Evolutionary conservation across 2,888 invertebrate species (phyloP).

Genomic region (Synanthedon formicaeformis): DNA sequence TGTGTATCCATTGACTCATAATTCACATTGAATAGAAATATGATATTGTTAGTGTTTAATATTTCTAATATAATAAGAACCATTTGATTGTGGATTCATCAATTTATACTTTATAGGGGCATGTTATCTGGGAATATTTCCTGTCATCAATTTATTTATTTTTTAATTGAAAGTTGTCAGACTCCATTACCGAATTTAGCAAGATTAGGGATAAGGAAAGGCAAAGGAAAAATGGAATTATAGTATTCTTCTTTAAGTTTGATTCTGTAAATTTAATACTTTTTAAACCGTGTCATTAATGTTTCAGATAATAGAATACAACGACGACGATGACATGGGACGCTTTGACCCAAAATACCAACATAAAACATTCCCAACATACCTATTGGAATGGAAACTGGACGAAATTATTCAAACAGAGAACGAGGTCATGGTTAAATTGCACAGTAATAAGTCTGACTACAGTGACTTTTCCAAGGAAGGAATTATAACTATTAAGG

Average conservation of each 20-base stretch:
- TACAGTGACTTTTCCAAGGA: constrained; percentile 3
- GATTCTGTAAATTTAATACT: no score
- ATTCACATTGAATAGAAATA: neutral
- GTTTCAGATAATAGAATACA: constrained; percentile 70
- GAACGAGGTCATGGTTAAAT: constrained; percentile 37
- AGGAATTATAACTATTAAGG: constrained; percentile 33
- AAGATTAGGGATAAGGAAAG: no score
- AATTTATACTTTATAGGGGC: no score
- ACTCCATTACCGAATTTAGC: no score
- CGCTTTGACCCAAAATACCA: constrained; percentile 29
- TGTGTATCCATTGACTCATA: neutral
- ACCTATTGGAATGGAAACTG: constrained; percentile 26
- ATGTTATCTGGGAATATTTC: no score
- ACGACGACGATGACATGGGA: constrained; percentile 68
- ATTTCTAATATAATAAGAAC: neutral
- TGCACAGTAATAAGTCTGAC: constrained; percentile 14
- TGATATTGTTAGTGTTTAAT: neutral
- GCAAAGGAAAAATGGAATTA: no score
- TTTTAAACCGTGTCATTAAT: neutral
- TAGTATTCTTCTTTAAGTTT: no score
- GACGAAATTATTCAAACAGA: constrained; percentile 31
- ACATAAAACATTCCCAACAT: constrained; percentile 28
- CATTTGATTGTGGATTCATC: no score
- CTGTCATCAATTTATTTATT: no score
- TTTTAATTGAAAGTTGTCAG: no score